Percentiles rank a stretch among this genome's conserved stretches.
These are phyloP conservation scores for Bicyclus anynana DNA, from an alignment of 1,140 invertebrate species.

Conservation along the genomic window DNA sequence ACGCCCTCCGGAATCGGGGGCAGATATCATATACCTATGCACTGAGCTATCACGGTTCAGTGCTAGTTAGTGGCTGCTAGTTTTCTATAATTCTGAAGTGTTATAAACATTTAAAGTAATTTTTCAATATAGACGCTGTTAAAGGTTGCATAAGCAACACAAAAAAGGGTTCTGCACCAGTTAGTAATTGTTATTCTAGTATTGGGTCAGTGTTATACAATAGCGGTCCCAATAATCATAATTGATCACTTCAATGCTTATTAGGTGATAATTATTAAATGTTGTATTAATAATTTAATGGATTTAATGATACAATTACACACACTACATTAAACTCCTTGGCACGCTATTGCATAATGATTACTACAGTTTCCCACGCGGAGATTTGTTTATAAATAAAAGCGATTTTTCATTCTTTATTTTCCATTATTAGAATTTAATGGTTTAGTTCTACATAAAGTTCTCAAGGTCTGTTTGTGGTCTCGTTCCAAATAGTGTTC, in stretches of 20 bases:
- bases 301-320: neutral
- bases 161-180: slow-evolving; percentile 1
- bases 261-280: neutral
- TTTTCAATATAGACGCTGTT: neutral
- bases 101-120: neutral
- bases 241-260: neutral
- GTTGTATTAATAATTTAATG: neutral
- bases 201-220: slow-evolving; percentile 3
- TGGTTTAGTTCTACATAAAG: too few relatives aligned
- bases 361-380: neutral
- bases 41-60: too few relatives aligned
- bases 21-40: too few relatives aligned
- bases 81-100: too few relatives aligned
- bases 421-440: too few relatives aligned
- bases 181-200: neutral
- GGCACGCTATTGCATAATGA: neutral
- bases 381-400: neutral
- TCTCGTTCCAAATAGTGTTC: too few relatives aligned
- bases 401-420: neutral
- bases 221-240: neutral
- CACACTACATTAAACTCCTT: neutral
- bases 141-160: neutral
- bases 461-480: too few relatives aligned
- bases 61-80: too few relatives aligned
- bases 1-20: too few relatives aligned